These are phyloP conservation scores for Chloroclystis v-ata DNA, from an alignment of 2,888 invertebrate genomes.

Conservation along the genomic window DNA sequence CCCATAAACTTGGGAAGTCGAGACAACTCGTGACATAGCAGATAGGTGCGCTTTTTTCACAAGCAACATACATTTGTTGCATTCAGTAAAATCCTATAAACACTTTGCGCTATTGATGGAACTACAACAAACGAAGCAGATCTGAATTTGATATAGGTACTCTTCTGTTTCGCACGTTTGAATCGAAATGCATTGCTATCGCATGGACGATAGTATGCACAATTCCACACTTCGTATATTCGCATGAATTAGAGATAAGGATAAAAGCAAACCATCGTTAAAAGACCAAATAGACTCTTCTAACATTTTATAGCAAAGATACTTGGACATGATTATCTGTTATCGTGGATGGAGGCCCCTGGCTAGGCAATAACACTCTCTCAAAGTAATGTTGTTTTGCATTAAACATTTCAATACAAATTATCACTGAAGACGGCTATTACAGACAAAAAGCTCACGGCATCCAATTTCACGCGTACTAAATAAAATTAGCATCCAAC, in stretches of 20 bases:
- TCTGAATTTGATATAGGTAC: not conserved
- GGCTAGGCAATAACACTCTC: slow-evolving; percentile 36
- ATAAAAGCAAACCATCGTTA: slow-evolving; percentile 68
- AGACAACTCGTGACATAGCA: slow-evolving; percentile 12
- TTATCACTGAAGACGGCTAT: slow-evolving; percentile 41
- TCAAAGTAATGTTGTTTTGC: slow-evolving; percentile 42
- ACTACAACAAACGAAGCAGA: not conserved
- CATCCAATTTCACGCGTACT: slow-evolving; percentile 72
- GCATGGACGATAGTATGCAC: no score
- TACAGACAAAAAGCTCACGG: slow-evolving; percentile 51
- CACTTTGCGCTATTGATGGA: slow-evolving; percentile 2
- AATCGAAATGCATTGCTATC: no score
- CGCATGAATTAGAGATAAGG: slow-evolving; percentile 45
- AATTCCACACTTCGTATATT: slow-evolving; percentile 18
- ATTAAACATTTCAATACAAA: slow-evolving; percentile 59
- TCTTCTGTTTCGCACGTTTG: no score
- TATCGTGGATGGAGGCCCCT: slow-evolving; percentile 34
- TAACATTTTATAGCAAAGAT: slow-evolving; percentile 51
- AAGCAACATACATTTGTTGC: no score
- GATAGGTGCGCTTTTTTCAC: slow-evolving; percentile 4
- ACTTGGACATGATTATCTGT: slow-evolving; percentile 41
- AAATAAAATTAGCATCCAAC: slow-evolving; percentile 72
- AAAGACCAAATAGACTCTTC: slow-evolving; percentile 50
- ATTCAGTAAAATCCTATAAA: slow-evolving; percentile 1
- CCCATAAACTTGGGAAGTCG: slow-evolving; percentile 19